A percentile compares a stretch with the other conserved stretches of the same genome.
These are phyloP conservation scores for Heliconius erato DNA, from an alignment of 2,888 invertebrate species.

Conservation along the genomic window DNA sequence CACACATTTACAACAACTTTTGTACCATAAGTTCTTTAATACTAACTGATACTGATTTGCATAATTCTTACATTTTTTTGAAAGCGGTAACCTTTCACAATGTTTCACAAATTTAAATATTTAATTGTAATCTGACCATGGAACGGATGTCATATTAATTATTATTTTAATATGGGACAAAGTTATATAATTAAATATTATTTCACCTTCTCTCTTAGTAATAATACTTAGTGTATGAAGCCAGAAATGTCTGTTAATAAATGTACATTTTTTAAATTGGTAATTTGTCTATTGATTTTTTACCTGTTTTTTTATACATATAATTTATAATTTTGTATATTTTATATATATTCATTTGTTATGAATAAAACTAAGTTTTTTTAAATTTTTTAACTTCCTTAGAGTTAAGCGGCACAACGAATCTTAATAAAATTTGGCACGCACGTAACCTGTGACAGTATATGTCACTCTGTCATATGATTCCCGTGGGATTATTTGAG, in stretches of 20 bases:
- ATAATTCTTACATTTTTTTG: constrained; percentile 17
- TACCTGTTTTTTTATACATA: too few species aligned
- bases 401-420: not conserved
- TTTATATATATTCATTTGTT: too few species aligned
- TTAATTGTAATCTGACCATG: constrained; percentile 10
- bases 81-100: constrained; percentile 18
- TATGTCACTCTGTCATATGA: not conserved
- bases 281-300: too few species aligned
- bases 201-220: not conserved
- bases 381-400: too few species aligned
- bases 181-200: not conserved
- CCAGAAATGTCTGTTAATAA: not conserved
- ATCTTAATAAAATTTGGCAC: constrained; percentile 8
- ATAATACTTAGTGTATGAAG: not conserved
- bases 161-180: not conserved
- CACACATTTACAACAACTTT: not conserved
- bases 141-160: not conserved
- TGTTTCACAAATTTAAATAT: not conserved
- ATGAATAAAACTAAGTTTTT: too few species aligned
- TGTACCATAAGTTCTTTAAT: constrained; percentile 1
- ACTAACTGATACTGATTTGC: constrained; percentile 9
- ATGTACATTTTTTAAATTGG: too few species aligned
- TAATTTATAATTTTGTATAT: too few species aligned
- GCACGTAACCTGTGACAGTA: not conserved
- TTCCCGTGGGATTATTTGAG: not conserved